A percentile compares a stretch with the other conserved stretches of the same genome.
These are phyloP conservation scores for Dendroctonus valens DNA, from an alignment of 1,140 invertebrate genomes.

Conservation along the genomic window DNA sequence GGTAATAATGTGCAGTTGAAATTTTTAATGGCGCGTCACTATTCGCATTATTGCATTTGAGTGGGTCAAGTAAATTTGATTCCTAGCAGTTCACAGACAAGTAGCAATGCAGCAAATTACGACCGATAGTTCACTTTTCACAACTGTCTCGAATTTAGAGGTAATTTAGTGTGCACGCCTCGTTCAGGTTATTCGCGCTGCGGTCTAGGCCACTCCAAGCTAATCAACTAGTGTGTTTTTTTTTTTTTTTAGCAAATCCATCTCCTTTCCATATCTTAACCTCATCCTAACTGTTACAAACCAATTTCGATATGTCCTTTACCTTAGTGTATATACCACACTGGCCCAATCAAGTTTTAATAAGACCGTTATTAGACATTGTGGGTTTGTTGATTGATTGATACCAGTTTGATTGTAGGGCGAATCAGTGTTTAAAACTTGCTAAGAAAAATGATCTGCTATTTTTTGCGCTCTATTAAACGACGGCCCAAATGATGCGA, in stretches of 20 bases:
- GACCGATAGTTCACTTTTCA: constrained; percentile 1
- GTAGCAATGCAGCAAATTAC: constrained; percentile 21
- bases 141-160: background rate
- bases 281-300: constrained; percentile 6
- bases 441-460: too few species aligned
- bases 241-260: constrained; percentile 32
- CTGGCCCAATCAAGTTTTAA: constrained; percentile 27
- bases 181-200: constrained; percentile 23
- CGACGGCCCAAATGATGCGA: too few species aligned
- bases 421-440: too few species aligned
- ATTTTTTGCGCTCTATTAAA: too few species aligned
- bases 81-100: constrained; percentile 15
- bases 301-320: constrained; percentile 3
- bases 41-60: too few species aligned
- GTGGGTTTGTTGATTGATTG: background rate
- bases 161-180: constrained; percentile 19
- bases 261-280: constrained; percentile 20
- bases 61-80: background rate
- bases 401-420: too few species aligned
- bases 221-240: constrained; percentile 36
- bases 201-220: constrained; percentile 29
- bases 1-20: too few species aligned
- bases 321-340: constrained; percentile 20
- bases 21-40: too few species aligned
- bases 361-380: constrained; percentile 14